Base-by-base conservation (phyloP, 2,797 vertebrate species). In the Hipposideros larvatus region DNA sequence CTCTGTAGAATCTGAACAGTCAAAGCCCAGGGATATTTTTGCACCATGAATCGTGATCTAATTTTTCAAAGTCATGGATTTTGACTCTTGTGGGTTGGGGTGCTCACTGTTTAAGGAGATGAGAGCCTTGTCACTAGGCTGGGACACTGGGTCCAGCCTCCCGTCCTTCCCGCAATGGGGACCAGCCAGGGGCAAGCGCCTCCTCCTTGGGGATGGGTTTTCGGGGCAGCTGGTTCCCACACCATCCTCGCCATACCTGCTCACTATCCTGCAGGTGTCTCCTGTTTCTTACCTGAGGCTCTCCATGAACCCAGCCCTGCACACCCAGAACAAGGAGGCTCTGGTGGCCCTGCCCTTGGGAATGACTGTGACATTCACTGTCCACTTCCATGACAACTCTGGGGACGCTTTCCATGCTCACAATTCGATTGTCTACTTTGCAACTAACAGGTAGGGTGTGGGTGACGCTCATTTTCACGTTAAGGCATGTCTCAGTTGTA, bases 271-370 rank as follows among this genome's bases (percentile, higher is more conserved):
- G 68, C 98, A 99, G 99, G 99, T 99, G 93, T 98, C 99, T 43
- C 99, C 99, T 9, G 98, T 99, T 91, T 99, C 99, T 1, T 99
- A 99, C 85, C 97, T 99, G 84, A 99, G 99, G 95, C 98, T 99
- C 96, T 99, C 99, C 90, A 99, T 99, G 97, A 98, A 98, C 94
- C 99, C 99, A 0, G 43, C 98, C 16, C 98, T 99, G 66, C 97
- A 99, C 94, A 99, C 98, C 0, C 96, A 98, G 53, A 98, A 96
- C 97, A 98, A 97, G 87, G 99, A 99, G 78, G 93, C 95, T 0
- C 97, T 99, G 91, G 88, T 97, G 7, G 98, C 99, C 90, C 98
- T 99, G 61, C 99, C 99, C 0, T 96, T 99, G 97, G 99, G 99
- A 37, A 96, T 98, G 37, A 98, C 99, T 0, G 96, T 99, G 93